Conservation (phyloP, 2,888 invertebrate species). For the Sycophila texana region DNA sequence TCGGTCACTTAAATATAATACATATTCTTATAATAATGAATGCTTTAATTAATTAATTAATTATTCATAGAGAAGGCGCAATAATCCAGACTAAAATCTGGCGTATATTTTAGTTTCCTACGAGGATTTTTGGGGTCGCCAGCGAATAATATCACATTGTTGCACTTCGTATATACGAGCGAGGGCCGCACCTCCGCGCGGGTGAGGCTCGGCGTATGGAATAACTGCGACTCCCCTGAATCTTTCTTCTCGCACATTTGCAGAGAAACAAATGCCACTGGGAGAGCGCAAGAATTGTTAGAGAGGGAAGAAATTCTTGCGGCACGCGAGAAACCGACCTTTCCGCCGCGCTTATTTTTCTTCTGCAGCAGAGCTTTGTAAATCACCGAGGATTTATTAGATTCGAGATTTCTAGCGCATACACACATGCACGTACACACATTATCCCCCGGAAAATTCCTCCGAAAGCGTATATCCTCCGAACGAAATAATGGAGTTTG, state of each 20-base stretch:
- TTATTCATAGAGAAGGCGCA: too few species aligned
- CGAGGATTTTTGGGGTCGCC: too few species aligned
- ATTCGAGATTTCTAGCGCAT: conserved; percentile 30
- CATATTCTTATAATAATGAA: too few species aligned
- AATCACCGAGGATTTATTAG: conserved; percentile 44
- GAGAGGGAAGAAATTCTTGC: neutral
- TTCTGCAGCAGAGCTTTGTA: conserved; percentile 31
- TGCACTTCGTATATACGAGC: too few species aligned
- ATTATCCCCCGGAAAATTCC: conserved; percentile 20
- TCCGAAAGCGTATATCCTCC: conserved; percentile 13
- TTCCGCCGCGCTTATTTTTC: conserved; percentile 13
- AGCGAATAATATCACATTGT: too few species aligned
- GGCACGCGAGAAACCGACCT: neutral
- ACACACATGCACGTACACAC: too few species aligned
- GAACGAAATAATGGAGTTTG: conserved; percentile 5
- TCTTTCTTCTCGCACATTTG: conserved; percentile 6
- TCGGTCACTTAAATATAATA: too few species aligned
- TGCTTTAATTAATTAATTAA: too few species aligned
- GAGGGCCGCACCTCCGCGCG: too few species aligned
- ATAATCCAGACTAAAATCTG: too few species aligned
- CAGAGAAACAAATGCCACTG: conserved; percentile 24
- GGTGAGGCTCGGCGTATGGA: too few species aligned
- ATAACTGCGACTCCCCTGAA: neutral
- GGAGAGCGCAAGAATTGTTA: conserved; percentile 2
- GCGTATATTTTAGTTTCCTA: too few species aligned